These are phyloP conservation scores for Periophthalmus modestus DNA, from an alignment of 2,113 vertebrate species.

Conservation along the genomic window DNA sequence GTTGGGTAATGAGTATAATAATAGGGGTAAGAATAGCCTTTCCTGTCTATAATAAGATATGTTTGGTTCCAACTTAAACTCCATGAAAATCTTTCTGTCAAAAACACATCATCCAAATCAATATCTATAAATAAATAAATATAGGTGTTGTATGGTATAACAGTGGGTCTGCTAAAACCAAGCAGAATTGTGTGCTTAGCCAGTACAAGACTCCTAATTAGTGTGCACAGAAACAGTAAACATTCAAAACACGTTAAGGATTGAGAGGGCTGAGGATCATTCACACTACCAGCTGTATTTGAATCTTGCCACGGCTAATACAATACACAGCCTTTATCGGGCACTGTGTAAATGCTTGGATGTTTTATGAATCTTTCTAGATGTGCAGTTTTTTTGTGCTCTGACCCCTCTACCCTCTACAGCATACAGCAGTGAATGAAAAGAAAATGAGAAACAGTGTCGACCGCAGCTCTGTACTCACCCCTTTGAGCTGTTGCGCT, in stretches of 20 bases:
- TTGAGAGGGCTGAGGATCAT: not conserved
- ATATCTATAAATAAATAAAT: not conserved
- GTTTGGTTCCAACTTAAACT: not conserved
- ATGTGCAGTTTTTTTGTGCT: constrained; percentile 21
- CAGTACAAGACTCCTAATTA: constrained; percentile 22
- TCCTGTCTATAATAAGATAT: not conserved
- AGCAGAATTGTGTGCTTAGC: constrained; percentile 14
- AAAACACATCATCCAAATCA: not conserved
- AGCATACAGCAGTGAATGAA: constrained; percentile 12
- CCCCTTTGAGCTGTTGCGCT: constrained; percentile 91
- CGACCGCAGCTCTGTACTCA: constrained; percentile 72
- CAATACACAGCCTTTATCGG: constrained; percentile 5
- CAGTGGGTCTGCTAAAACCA: constrained; percentile 21
- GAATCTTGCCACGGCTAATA: constrained; percentile 6
- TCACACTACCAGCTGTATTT: not conserved
- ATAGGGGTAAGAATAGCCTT: not conserved
- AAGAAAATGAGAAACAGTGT: constrained; percentile 1
- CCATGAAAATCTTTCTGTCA: not conserved
- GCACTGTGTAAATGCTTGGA: constrained; percentile 17
- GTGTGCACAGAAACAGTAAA: constrained; percentile 22
- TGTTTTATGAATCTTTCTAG: constrained; percentile 28
- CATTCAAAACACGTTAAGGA: constrained; percentile 1
- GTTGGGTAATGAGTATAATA: not conserved
- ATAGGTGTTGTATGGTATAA: not conserved
- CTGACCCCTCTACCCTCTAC: constrained; percentile 21